Evolutionary conservation across 2,797 vertebrate species (phyloP).

Genomic region (Salmo trutta): DNA sequence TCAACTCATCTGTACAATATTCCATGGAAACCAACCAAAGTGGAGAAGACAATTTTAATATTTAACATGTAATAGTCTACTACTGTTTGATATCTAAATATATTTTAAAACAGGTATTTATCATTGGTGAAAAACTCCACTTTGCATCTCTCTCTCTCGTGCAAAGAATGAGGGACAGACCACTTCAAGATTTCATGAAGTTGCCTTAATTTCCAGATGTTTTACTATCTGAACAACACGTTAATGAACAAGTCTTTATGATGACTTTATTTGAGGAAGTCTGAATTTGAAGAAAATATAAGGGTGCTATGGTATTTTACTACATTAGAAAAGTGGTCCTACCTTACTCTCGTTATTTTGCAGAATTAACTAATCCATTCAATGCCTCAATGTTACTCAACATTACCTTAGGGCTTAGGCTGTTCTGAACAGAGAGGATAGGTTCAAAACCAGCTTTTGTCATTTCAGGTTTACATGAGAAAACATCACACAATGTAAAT

Average conservation of each 20-base stretch:
- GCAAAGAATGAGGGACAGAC: not conserved
- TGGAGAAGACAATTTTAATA: conserved; percentile 7
- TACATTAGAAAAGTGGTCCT: conserved; percentile 3
- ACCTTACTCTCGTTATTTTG: not conserved
- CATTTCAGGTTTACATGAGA: conserved; percentile 9
- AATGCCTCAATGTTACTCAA: conserved; percentile 35
- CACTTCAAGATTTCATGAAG: not conserved
- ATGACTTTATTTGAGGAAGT: not conserved
- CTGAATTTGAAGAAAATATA: not conserved
- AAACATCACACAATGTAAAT: not conserved
- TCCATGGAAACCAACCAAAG: conserved; percentile 14
- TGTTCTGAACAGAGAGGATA: not conserved
- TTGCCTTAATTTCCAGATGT: not conserved
- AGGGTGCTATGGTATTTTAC: not conserved
- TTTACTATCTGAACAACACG: not conserved
- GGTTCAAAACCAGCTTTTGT: not conserved
- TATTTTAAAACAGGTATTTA: conserved; percentile 22
- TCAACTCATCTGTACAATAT: not conserved
- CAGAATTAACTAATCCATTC: not conserved
- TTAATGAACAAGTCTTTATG: not conserved
- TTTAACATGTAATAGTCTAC: not conserved
- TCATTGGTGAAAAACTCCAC: conserved; percentile 18
- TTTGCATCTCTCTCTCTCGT: not conserved
- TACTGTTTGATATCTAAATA: conserved; percentile 20
- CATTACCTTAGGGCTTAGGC: not conserved